Conservation (phyloP, 2,113 vertebrate genomes). For the Lagopus leucura region DNA sequence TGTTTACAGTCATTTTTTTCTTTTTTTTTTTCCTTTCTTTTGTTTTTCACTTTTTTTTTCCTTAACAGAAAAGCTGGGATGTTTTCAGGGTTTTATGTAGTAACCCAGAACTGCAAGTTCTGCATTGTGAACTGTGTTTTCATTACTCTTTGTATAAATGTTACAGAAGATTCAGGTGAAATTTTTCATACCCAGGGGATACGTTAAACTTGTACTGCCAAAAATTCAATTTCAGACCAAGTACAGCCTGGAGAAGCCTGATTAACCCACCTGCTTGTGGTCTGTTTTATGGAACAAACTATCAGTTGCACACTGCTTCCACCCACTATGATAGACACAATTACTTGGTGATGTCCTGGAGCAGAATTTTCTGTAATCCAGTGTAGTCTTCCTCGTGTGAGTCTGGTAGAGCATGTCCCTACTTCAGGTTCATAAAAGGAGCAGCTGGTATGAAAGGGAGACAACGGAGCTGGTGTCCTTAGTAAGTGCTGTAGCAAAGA, state of each 20-base stretch:
- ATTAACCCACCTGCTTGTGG: not conserved
- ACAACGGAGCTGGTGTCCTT: not conserved
- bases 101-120: not conserved
- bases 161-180: not conserved
- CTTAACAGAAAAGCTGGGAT: not conserved
- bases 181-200: not conserved
- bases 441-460: not conserved
- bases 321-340: fast-evolving
- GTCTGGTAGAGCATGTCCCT: not conserved
- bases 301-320: not conserved
- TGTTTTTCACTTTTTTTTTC: not conserved
- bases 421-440: not conserved
- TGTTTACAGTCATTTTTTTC: conserved; percentile 7
- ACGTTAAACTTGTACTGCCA: not conserved
- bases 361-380: not conserved
- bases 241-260: not conserved
- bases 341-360: not conserved
- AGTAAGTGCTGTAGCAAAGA: not conserved
- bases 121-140: not conserved
- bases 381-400: fast-evolving
- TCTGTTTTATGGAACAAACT: not conserved
- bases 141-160: not conserved
- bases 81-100: not conserved
- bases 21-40: conserved; percentile 11
- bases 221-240: not conserved